Conservation (phyloP, 2,113 vertebrate genomes). For the Crotalus viridis region DNA sequence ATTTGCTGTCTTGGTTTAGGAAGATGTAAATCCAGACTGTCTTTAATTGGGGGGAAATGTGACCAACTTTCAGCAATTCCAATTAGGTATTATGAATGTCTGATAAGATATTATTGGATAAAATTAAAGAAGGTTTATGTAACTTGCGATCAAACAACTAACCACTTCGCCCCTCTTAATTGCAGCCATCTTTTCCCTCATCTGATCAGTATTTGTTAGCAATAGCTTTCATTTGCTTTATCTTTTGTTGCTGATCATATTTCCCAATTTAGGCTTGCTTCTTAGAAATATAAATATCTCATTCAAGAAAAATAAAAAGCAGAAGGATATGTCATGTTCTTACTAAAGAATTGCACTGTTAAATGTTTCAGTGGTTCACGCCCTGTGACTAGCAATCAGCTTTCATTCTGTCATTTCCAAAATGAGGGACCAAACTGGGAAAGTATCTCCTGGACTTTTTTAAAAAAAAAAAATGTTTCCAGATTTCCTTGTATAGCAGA, state of each 20-base stretch:
- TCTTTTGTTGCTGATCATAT: not conserved
- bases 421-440: conserved; percentile 39
- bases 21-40: not conserved
- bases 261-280: not conserved
- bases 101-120: not conserved
- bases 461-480: not conserved
- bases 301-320: conserved; percentile 9
- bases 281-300: conserved; percentile 1
- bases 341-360: conserved; percentile 23
- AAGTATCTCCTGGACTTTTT: conserved; percentile 36
- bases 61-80: not conserved
- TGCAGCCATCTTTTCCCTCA: not conserved
- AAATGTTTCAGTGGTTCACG: conserved; percentile 33
- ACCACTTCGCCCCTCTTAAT: not conserved
- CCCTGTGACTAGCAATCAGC: conserved; percentile 41
- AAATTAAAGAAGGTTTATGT: not conserved
- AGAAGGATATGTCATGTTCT: rapidly evolving
- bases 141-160: not conserved
- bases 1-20: not conserved
- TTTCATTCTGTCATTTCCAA: not conserved
- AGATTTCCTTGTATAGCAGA: conserved; percentile 16
- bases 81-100: not conserved
- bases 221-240: not conserved
- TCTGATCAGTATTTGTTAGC: not conserved
- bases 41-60: not conserved